Conservation (phyloP, 2,797 vertebrate genomes). For the Anas bahamensis region DNA sequence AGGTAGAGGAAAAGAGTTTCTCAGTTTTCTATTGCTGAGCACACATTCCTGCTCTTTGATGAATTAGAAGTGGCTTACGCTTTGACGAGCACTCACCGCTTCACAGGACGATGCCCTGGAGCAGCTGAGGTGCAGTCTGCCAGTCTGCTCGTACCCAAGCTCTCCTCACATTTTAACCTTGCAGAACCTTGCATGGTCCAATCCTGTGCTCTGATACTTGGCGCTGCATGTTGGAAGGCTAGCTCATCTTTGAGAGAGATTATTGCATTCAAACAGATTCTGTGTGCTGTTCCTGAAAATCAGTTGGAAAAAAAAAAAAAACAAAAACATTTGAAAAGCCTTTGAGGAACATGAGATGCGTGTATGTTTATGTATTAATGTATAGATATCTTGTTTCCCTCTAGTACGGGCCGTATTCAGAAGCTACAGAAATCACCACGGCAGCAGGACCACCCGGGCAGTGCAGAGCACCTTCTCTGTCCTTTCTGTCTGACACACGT, state of each 20-base stretch:
- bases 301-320: too few species aligned
- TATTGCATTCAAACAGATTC: rapidly evolving
- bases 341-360: background rate
- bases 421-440: conserved; percentile 89
- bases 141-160: background rate
- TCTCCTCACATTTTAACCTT: background rate
- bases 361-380: background rate
- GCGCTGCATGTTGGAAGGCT: rapidly evolving
- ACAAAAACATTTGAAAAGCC: background rate
- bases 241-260: background rate
- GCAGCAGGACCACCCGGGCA: conserved; percentile 93
- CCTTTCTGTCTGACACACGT: conserved; percentile 85
- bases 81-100: background rate
- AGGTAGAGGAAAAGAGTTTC: background rate
- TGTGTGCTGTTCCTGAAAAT: background rate
- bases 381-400: background rate
- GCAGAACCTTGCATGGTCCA: background rate
- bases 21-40: background rate
- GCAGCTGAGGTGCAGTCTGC: background rate
- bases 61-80: background rate
- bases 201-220: background rate
- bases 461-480: conserved; percentile 88
- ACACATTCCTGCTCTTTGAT: background rate
- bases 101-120: background rate
- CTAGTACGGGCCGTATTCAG: conserved; percentile 89